Conservation (phyloP, 2,797 vertebrate species). For the Schizopygopsis malacanthus region DNA sequence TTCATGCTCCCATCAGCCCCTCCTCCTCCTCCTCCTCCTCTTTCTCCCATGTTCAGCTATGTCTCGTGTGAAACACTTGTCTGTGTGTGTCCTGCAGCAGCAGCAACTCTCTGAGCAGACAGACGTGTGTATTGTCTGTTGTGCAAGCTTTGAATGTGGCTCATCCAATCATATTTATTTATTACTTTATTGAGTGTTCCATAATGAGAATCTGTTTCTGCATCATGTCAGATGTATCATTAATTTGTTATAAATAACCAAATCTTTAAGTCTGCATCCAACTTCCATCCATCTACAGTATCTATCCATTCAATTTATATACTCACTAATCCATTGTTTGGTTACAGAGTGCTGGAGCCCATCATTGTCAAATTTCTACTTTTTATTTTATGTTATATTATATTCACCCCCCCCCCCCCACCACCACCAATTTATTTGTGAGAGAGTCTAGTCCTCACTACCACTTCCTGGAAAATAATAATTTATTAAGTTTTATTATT, state of each 20-base stretch:
- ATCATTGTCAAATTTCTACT: no score
- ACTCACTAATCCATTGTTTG: no score
- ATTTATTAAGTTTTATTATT: no score
- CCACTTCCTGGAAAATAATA: no score
- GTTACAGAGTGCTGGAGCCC: no score
- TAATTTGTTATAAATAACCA: not conserved
- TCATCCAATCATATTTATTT: not conserved
- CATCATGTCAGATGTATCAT: not conserved
- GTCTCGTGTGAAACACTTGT: slow-evolving; percentile 42
- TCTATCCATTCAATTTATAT: not conserved
- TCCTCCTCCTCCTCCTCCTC: slow-evolving; percentile 69
- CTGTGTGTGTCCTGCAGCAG: not conserved
- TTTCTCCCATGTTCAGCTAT: slow-evolving; percentile 31
- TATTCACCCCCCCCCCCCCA: no score
- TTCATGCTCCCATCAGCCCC: slow-evolving; percentile 69
- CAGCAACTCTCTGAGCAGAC: not conserved
- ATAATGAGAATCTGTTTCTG: not conserved
- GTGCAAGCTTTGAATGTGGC: not conserved
- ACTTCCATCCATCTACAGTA: not conserved
- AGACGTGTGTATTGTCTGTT: not conserved
- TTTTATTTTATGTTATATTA: no score
- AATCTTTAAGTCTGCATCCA: not conserved
- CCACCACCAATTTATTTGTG: no score
- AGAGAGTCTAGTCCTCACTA: no score
- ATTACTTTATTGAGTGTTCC: not conserved